Percentiles rank a stretch among this genome's conserved stretches.
Conservation (phyloP, 2,888 invertebrate genomes). For the Linnaemya tessellans region DNA sequence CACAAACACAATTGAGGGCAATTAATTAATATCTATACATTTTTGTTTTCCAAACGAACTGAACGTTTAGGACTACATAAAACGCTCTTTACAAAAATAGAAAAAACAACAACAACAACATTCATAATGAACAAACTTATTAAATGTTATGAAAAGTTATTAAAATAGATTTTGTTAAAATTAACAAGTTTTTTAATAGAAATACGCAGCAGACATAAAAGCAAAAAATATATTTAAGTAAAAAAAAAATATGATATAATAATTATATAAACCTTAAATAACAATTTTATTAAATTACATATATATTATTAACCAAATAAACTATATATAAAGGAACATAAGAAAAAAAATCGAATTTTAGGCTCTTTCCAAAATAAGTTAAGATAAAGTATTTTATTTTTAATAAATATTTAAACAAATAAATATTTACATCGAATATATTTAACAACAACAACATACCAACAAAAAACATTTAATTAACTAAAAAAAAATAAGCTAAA, state of each 20-base stretch:
- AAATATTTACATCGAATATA: conserved; percentile 23
- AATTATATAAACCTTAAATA: neutral
- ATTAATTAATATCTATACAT: too few species aligned
- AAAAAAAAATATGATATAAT: conserved; percentile 11
- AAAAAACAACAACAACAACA: too few species aligned
- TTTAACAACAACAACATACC: neutral
- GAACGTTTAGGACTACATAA: too few species aligned
- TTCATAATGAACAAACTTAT: neutral
- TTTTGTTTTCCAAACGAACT: too few species aligned
- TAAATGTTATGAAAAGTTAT: neutral
- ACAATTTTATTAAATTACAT: conserved; percentile 5
- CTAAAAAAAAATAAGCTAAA: neutral
- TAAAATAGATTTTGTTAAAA: conserved; percentile 1
- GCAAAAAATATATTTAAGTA: neutral
- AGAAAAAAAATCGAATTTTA: conserved; percentile 36
- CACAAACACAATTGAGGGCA: too few species aligned
- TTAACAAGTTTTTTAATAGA: neutral
- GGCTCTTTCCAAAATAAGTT: conserved; percentile 54
- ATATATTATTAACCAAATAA: conserved; percentile 26
- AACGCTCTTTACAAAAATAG: neutral
- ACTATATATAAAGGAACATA: conserved; percentile 7
- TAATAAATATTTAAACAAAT: neutral
- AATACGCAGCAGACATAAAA: neutral
- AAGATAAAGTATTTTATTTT: neutral
- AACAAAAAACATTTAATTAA: neutral